Conservation (phyloP, 2,113 vertebrate genomes). For the Nycticorax nycticorax region DNA sequence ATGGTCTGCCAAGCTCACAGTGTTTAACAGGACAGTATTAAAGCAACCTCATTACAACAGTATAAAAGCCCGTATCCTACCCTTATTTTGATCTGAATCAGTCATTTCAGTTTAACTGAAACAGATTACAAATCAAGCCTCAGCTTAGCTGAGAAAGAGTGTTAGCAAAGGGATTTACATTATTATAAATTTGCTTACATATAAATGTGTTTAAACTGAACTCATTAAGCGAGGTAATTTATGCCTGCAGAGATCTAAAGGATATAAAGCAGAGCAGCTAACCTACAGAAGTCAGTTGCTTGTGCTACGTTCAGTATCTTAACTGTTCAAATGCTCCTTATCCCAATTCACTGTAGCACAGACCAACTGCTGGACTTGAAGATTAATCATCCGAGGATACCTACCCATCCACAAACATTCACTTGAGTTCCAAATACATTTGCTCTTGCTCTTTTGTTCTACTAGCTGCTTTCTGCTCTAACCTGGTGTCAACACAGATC, state of each 20-base stretch:
- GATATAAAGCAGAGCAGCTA: not conserved
- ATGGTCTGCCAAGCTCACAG: not conserved
- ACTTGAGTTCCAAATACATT: not conserved
- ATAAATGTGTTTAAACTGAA: not conserved
- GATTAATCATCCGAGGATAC: not conserved
- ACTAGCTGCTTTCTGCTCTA: not conserved
- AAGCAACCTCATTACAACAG: not conserved
- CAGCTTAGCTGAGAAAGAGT: not conserved
- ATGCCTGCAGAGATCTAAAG: not conserved
- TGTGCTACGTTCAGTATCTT: not conserved
- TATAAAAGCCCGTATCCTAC: not conserved
- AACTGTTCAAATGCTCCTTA: fast-evolving
- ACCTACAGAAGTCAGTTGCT: not conserved
- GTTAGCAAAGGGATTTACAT: not conserved
- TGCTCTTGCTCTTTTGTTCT: not conserved
- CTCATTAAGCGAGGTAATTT: not conserved
- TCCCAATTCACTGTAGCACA: not conserved
- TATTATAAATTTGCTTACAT: not conserved
- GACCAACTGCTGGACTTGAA: not conserved
- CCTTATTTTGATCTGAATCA: not conserved
- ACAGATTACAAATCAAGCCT: not conserved
- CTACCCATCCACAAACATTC: not conserved
- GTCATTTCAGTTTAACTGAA: not conserved
- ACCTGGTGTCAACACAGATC: not conserved
- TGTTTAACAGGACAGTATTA: not conserved